Evolutionary conservation across 2,888 invertebrate species (phyloP).

Genomic region (Phaedon cochleariae): DNA sequence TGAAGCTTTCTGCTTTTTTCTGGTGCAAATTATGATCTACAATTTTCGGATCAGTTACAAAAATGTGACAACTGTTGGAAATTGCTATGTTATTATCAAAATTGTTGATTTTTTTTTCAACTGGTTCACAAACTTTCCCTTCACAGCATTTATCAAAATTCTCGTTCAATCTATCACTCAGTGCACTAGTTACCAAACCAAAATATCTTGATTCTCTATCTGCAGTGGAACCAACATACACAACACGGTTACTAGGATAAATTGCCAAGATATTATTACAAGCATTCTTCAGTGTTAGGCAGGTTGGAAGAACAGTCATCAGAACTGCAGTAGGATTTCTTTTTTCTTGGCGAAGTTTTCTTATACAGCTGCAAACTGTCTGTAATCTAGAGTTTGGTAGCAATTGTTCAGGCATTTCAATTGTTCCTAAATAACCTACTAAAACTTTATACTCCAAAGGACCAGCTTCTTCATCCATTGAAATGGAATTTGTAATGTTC

Average conservation of each 20-base stretch:
- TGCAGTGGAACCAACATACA: slow-evolving; percentile 88
- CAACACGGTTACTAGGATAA: slow-evolving; percentile 85
- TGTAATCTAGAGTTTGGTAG: slow-evolving; percentile 77
- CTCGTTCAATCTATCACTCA: slow-evolving; percentile 60
- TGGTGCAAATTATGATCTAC: slow-evolving; percentile 83
- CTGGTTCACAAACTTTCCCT: slow-evolving; percentile 27
- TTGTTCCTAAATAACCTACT: slow-evolving; percentile 94
- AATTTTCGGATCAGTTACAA: slow-evolving; percentile 89
- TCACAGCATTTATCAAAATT: slow-evolving; percentile 23
- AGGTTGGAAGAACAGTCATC: slow-evolving; percentile 84
- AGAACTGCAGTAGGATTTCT: slow-evolving; percentile 85
- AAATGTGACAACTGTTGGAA: slow-evolving; percentile 94
- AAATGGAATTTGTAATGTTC: slow-evolving; percentile 16
- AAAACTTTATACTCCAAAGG: slow-evolving; percentile 82
- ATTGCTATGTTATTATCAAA: slow-evolving; percentile 66
- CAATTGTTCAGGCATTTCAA: slow-evolving; percentile 91
- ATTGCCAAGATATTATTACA: slow-evolving; percentile 83
- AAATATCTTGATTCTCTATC: slow-evolving; percentile 93
- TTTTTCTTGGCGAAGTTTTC: slow-evolving; percentile 88
- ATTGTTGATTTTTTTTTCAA: slow-evolving; percentile 47
- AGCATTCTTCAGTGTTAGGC: slow-evolving; percentile 80
- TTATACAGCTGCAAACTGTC: slow-evolving; percentile 86
- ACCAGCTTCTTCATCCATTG: slow-evolving; percentile 61
- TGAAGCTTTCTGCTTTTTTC: slow-evolving; percentile 83
- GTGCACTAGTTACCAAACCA: slow-evolving; percentile 88